Evolutionary conservation across 2,888 invertebrate species (phyloP).

Genomic region (Aethes cnicana): DNA sequence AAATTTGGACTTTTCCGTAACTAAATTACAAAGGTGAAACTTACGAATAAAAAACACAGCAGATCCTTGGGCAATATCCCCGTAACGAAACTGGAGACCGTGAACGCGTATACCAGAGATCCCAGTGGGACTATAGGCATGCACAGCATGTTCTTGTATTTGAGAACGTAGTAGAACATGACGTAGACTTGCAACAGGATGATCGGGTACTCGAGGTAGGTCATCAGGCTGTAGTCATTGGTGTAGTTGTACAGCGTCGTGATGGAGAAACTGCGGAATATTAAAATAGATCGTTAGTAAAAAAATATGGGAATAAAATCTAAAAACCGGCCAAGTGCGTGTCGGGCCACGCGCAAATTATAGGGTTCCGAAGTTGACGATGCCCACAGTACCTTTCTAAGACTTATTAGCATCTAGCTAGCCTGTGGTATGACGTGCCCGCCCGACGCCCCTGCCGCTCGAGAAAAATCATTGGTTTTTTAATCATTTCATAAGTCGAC

Average conservation of each 20-base stretch:
- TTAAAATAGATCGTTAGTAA: not conserved
- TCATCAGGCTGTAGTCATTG: slow-evolving; percentile 87
- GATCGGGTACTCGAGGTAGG: slow-evolving; percentile 93
- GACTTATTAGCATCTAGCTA: too few relatives aligned
- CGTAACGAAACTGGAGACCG: slow-evolving; percentile 48
- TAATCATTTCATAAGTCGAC: too few relatives aligned
- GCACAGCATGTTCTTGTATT: slow-evolving; percentile 84
- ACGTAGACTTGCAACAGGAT: slow-evolving; percentile 89
- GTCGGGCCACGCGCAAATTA: too few relatives aligned
- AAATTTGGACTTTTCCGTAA: too few relatives aligned
- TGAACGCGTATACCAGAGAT: slow-evolving; percentile 54
- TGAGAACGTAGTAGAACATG: slow-evolving; percentile 86
- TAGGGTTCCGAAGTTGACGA: too few relatives aligned
- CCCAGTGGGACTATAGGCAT: slow-evolving; percentile 50
- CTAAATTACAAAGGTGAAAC: slow-evolving; percentile 46
- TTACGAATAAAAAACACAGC: slow-evolving; percentile 85
- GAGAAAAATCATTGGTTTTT: too few relatives aligned
- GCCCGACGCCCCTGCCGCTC: too few relatives aligned
- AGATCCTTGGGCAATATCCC: slow-evolving; percentile 70
- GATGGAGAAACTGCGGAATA: slow-evolving; percentile 87
- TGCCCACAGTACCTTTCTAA: too few relatives aligned
- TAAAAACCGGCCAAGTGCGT: too few relatives aligned
- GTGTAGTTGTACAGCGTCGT: slow-evolving; percentile 91
- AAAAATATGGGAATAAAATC: too few relatives aligned
- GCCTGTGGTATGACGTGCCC: too few relatives aligned